A percentile compares a stretch with the other conserved stretches of the same genome.
phyloP scores from a whole-genome alignment of 2,797 vertebrate species.

The Uromys caudimaculatus region DNA sequence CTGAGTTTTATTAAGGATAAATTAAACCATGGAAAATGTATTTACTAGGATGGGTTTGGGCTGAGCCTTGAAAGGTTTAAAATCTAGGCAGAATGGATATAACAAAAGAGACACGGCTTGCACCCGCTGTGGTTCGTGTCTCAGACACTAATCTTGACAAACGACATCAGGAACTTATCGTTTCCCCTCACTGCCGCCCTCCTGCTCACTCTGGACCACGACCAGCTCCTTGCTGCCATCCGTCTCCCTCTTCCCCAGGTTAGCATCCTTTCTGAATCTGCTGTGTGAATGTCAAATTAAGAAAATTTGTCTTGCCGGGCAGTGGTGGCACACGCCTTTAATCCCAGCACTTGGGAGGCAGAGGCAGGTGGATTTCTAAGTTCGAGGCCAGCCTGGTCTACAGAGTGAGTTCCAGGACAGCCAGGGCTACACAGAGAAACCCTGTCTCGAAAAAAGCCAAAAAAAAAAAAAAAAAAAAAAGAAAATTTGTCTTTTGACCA shows the following conservation, averaged over 20 bases:
- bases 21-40: slow-evolving; percentile 7
- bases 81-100: background rate
- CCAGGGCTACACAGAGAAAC: too few relatives aligned
- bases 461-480: too few relatives aligned
- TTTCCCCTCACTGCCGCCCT: slow-evolving; percentile 66
- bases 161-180: slow-evolving; percentile 62
- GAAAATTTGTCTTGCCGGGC: slow-evolving; percentile 66
- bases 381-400: too few relatives aligned
- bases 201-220: slow-evolving; percentile 64
- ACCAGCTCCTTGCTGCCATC: slow-evolving; percentile 46
- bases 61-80: background rate
- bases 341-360: too few relatives aligned
- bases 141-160: slow-evolving; percentile 57
- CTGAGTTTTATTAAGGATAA: slow-evolving; percentile 29
- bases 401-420: too few relatives aligned
- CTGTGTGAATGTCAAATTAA: slow-evolving; percentile 67
- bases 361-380: too few relatives aligned
- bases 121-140: background rate
- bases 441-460: too few relatives aligned
- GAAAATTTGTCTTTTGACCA: slow-evolving; percentile 64
- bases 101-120: background rate
- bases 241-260: slow-evolving; percentile 68
- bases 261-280: slow-evolving; percentile 60
- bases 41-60: background rate
- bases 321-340: too few relatives aligned